Base-by-base conservation (phyloP, 2,113 vertebrate genomes). In the Amphilophus citrinellus region DNA sequence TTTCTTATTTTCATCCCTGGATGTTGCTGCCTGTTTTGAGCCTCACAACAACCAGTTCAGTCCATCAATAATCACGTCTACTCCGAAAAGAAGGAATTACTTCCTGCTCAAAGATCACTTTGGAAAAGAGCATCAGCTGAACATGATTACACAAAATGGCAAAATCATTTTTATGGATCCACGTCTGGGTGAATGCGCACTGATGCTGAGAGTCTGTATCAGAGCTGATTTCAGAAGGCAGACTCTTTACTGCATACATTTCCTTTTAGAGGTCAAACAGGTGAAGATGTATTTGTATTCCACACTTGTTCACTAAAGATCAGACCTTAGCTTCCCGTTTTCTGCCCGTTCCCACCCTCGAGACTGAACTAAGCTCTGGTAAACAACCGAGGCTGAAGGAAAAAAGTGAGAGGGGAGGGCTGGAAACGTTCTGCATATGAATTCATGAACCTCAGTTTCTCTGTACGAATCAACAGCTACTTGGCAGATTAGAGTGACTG, bases 361-460 rank as follows among this genome's bases (percentile, higher is more conserved):
- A 75, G 42, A 82, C 44, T 30, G n/a, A 59, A 59, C 22, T 27
- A 37, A 61, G 58, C 80, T 75, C 30, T 37, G 35, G 57, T 82
- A 61, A 75, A 81, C 79, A 81, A 14, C 66, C 9, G 20, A 61
- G 20, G 20, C 15, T 20, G 2, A 60, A 24, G 47, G 32, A 57
- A 22, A 30, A 57, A 57, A 10, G 50, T 20, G 17, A 20, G 10
- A 5, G 47, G n/a, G 4, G 9, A 10, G 56, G 8, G 20, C 60
- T 79, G 13, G 13, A 56, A 3, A 8, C 7, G 6, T 47, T 63
- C 11, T 65, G 3, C 7, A 44, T 44, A 22, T 58, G n/a, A 58
- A 58, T 24, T 59, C 11, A 27, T n/a, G 24, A 30, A 59, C 10
- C 30, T 42, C 20, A 27, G 50, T n/a, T 27, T n/a, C 8, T 56